Conservation (phyloP, 2,888 invertebrate genomes). For the Calameuta filiformis region DNA sequence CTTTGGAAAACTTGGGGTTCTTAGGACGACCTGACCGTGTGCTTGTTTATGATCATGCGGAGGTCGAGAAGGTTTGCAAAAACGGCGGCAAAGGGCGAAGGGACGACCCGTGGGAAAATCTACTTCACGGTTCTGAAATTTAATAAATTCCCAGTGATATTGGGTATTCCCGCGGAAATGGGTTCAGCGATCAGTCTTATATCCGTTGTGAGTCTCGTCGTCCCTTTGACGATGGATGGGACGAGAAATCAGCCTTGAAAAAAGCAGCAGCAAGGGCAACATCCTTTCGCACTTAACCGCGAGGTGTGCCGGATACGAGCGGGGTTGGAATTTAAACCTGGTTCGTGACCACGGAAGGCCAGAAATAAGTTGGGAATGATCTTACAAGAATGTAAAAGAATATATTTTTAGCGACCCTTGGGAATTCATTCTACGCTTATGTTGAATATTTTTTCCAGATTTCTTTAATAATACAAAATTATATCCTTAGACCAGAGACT, state of each 20-base stretch:
- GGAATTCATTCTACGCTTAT: not conserved
- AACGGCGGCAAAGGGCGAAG: not conserved
- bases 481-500: not conserved
- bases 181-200: not conserved
- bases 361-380: not conserved
- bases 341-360: not conserved
- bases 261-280: slow-evolving; percentile 7
- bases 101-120: not conserved
- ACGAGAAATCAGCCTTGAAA: slow-evolving; percentile 12
- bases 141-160: not conserved
- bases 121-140: not conserved
- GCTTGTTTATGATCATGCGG: slow-evolving; percentile 19
- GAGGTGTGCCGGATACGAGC: slow-evolving; percentile 5
- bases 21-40: slow-evolving; percentile 11
- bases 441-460: not conserved
- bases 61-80: slow-evolving; percentile 17
- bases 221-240: slow-evolving; percentile 4
- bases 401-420: not conserved
- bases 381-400: too few species aligned
- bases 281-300: slow-evolving; percentile 18
- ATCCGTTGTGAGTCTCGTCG: not conserved
- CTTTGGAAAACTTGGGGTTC: slow-evolving; percentile 11
- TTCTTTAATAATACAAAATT: not conserved
- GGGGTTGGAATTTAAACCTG: slow-evolving; percentile 8
- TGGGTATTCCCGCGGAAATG: not conserved